Conservation (phyloP, 2,888 invertebrate species). For the Vanessa cardui region DNA sequence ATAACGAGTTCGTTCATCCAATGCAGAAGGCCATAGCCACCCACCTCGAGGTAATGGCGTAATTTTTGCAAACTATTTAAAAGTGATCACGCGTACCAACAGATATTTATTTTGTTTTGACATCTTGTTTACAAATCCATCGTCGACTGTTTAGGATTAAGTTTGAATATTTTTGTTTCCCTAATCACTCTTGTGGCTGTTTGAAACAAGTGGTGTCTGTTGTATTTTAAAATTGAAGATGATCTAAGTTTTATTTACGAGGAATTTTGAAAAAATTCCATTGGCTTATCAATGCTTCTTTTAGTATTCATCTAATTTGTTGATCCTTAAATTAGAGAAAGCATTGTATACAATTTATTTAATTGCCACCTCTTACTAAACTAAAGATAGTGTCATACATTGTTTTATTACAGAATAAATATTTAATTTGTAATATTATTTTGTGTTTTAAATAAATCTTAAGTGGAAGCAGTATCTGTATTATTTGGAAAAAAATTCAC, state of each 20-base stretch:
- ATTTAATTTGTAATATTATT: too few relatives aligned
- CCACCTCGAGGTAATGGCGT: slow-evolving; percentile 43
- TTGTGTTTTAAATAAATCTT: too few relatives aligned
- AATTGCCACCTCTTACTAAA: too few relatives aligned
- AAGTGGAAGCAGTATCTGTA: too few relatives aligned
- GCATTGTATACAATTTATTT: too few relatives aligned
- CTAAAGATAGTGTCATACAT: too few relatives aligned
- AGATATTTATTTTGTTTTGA: slow-evolving; percentile 46
- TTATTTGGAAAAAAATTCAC: too few relatives aligned
- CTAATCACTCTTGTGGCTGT: slow-evolving; percentile 19
- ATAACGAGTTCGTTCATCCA: slow-evolving; percentile 75
- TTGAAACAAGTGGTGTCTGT: slow-evolving; percentile 15
- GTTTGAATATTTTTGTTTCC: slow-evolving; percentile 54
- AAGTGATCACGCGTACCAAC: slow-evolving; percentile 29
- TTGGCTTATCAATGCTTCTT: not conserved
- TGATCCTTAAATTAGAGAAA: too few relatives aligned
- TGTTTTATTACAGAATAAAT: too few relatives aligned
- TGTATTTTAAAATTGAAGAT: slow-evolving; percentile 18
- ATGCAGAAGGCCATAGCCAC: slow-evolving; percentile 52
- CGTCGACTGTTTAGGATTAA: slow-evolving; percentile 75
- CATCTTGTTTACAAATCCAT: slow-evolving; percentile 65
- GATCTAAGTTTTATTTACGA: slow-evolving; percentile 18
- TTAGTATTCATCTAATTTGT: too few relatives aligned
- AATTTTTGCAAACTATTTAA: slow-evolving; percentile 43
- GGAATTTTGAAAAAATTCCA: slow-evolving; percentile 17